Percentiles rank a stretch among this genome's conserved stretches.
phyloP scores from a whole-genome alignment of 2,113 vertebrate species.

The Nansenia antarctica region DNA sequence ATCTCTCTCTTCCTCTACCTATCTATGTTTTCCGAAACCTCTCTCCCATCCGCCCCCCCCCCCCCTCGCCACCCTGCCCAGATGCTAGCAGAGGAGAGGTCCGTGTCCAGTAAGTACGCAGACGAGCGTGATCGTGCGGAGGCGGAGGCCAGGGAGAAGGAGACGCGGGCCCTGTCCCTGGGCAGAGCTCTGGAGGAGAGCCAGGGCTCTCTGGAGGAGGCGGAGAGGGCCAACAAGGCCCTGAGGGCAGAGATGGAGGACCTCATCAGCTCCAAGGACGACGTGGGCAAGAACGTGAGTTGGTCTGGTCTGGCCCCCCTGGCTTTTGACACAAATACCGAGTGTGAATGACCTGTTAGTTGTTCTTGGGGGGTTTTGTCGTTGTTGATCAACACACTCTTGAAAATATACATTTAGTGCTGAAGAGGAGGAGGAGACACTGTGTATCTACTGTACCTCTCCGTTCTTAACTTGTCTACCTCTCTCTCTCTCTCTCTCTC shows the following conservation, averaged over 20 bases:
- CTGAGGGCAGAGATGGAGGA: slow-evolving; percentile 92
- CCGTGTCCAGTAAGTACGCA: slow-evolving; percentile 83
- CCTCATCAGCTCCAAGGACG: slow-evolving; percentile 94
- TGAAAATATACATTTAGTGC: too few relatives aligned
- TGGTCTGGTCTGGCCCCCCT: neutral
- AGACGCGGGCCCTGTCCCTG: slow-evolving; percentile 86
- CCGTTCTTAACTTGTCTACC: too few relatives aligned
- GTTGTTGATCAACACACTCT: too few relatives aligned
- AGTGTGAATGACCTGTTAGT: too few relatives aligned
- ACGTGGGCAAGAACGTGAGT: slow-evolving; percentile 92
- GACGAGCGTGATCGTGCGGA: slow-evolving; percentile 92
- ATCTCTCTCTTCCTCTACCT: neutral
- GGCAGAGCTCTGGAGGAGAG: slow-evolving; percentile 86
- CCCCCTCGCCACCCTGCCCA: slow-evolving; percentile 37
- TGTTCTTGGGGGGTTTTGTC: too few relatives aligned
- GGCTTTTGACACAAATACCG: too few relatives aligned
- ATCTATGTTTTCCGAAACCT: neutral
- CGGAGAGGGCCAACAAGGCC: slow-evolving; percentile 83
- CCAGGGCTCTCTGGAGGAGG: slow-evolving; percentile 83
- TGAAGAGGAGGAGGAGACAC: too few relatives aligned
- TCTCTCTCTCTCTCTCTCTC: neutral
- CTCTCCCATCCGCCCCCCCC: too few relatives aligned
- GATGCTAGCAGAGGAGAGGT: slow-evolving; percentile 92
- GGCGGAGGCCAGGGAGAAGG: slow-evolving; percentile 89
- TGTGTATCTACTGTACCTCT: too few relatives aligned